Evolutionary conservation across 2,113 vertebrate genomes (phyloP).

Genomic region (Varanus komodoensis): DNA sequence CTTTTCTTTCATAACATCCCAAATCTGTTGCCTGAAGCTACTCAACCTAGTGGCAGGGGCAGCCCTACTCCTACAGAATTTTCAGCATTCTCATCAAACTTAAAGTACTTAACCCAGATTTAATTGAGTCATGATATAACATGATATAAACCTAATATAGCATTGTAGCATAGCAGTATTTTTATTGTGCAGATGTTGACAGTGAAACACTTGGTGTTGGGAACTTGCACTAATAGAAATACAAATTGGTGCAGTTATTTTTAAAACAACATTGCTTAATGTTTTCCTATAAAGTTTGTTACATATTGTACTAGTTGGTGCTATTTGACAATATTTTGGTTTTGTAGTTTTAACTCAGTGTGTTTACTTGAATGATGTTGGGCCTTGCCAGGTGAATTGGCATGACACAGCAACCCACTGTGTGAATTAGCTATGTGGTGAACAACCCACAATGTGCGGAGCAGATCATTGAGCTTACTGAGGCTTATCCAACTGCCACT

Average conservation of each 20-base stretch:
- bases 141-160: not conserved
- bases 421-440: no score
- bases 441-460: no score
- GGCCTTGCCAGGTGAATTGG: not conserved
- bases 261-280: constrained; percentile 29
- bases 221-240: not conserved
- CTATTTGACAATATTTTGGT: constrained; percentile 43
- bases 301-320: constrained; percentile 55
- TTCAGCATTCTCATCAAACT: not conserved
- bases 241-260: not conserved
- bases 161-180: not conserved
- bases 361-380: constrained; percentile 27
- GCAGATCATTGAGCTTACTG: no score
- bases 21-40: no score
- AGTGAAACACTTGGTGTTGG: not conserved
- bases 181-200: not conserved
- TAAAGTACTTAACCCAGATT: not conserved
- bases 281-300: constrained; percentile 35
- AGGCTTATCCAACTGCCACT: no score
- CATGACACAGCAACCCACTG: no score
- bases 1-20: no score
- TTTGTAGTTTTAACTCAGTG: constrained; percentile 47
- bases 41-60: no score
- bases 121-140: not conserved
- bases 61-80: not conserved